Conservation (phyloP, 2,888 invertebrate species). For the Poecilus cupreus region DNA sequence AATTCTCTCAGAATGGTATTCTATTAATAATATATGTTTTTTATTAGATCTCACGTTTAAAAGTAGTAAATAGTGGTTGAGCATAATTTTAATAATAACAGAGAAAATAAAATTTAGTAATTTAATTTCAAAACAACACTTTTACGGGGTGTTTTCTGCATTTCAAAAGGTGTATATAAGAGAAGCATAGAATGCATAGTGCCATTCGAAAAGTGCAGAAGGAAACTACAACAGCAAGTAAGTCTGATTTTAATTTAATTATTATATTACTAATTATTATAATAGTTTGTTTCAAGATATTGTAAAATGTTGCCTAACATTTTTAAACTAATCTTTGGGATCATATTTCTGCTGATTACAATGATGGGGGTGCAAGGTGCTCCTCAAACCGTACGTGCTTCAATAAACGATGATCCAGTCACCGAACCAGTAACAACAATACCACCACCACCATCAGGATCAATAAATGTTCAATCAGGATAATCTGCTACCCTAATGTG, state of each 20-base stretch:
- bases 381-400: no score
- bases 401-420: no score
- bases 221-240: background rate
- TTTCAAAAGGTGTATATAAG: background rate
- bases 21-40: no score
- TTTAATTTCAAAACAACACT: background rate
- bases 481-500: no score
- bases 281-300: background rate
- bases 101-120: background rate
- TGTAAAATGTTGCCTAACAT: background rate
- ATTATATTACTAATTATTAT: background rate
- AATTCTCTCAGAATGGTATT: no score
- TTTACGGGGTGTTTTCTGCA: background rate
- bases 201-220: no score
- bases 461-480: no score
- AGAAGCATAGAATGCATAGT: background rate
- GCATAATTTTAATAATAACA: no score
- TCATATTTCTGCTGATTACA: background rate
- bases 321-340: background rate
- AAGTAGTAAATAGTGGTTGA: no score
- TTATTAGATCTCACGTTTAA: no score
- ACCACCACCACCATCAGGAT: no score
- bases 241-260: background rate
- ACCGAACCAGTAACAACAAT: no score
- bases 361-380: background rate